Conservation (phyloP, 2,888 invertebrate genomes). For the Limnephilus rhombicus region DNA sequence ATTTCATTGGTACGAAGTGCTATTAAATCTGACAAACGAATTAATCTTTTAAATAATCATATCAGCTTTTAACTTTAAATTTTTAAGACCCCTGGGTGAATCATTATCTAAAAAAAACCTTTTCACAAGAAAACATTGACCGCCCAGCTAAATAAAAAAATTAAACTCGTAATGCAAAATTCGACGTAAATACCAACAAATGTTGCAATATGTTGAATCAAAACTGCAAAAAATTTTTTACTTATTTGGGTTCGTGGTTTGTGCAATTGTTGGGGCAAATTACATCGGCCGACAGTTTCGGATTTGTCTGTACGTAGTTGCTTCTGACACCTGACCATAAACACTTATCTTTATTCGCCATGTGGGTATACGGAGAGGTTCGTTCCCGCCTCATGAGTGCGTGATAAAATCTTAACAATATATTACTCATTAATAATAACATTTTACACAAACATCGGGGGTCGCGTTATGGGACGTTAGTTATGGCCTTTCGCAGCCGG, state of each 20-base stretch:
- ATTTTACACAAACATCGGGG: constrained; percentile 14
- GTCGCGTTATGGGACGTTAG: background rate
- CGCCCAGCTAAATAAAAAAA: background rate
- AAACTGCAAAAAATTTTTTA: background rate
- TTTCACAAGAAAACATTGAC: background rate
- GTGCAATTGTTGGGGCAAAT: background rate
- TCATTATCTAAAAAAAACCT: background rate
- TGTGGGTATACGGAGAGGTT: background rate
- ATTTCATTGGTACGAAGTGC: too few species aligned
- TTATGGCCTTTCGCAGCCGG: constrained; percentile 7
- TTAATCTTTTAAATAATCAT: too few species aligned
- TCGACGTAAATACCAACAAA: background rate
- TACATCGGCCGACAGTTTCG: background rate
- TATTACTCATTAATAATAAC: constrained; percentile 22
- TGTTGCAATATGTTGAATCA: background rate
- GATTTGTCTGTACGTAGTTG: background rate
- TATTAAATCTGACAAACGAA: too few species aligned
- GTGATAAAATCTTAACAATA: constrained; percentile 18
- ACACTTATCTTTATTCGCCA: constrained; percentile 23
- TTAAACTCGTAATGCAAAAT: background rate
- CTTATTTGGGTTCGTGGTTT: constrained; percentile 2
- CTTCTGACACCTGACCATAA: constrained; percentile 15
- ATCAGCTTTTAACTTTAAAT: too few species aligned
- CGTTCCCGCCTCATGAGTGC: background rate
- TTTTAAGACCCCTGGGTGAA: background rate